Base-by-base conservation (phyloP, 2,113 vertebrate species). In the Riparia riparia region DNA sequence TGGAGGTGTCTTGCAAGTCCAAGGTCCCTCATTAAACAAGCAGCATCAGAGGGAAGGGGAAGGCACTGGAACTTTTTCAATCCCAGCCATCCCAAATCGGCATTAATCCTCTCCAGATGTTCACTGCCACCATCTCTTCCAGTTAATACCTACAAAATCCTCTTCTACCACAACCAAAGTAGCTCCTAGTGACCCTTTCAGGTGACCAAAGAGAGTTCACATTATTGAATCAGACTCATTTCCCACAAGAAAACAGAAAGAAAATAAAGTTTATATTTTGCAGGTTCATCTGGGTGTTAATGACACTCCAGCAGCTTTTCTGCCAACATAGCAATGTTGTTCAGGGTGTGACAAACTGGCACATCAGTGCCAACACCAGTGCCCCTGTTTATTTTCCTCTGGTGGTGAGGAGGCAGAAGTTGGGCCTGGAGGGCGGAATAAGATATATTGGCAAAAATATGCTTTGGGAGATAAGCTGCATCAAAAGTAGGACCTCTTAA, bases 391-490 rank as follows among this genome's bases (percentile, higher is more conserved):
- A 51, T 90, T 91, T 56, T 82, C 65, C 89, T 94, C 77, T 32
- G 61, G 69, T 76, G 73, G 41, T 12, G 16, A 95, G 34, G 79
- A 95, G 71, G 76, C 6, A 81, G 50, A 86, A 95, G 88, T 77
- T 86, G 51, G 72, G 86, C 80, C 91, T 81, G 82, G 34, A 90
- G 60, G 31, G 25, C 60, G 72, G 73, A 95, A 56, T 66, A 89
- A 95, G 89, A 89, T 56, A 86, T 2, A 89, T 0, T 57, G 57
- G 86, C 86, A 95, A 65, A 95, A 96, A 89, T 13, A 86, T 86
- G 93, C 61, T 49, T 78, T 50, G 64, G 49, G 21, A 95, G 95
- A 95, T 96, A 96, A 94, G 81, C 72, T 51, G n/a, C 51, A 93
- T 73, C 50, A 63, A n/a, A 86, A 90, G 54, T 0, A 81, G 58